These are phyloP conservation scores for Leuciscus idus DNA, from an alignment of 2,113 vertebrate species.

Conservation along the genomic window DNA sequence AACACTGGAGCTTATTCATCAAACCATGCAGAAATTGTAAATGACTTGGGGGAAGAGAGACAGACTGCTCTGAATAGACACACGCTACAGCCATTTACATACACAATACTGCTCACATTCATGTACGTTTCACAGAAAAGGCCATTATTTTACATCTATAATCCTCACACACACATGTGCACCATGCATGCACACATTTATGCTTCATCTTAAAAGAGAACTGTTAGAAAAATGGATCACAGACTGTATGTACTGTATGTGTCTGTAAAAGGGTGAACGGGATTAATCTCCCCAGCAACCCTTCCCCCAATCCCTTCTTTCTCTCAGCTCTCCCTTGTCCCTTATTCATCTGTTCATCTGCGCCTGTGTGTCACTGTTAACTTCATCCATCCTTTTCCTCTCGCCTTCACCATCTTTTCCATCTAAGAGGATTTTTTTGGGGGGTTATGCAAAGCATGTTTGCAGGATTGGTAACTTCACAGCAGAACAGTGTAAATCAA, in stretches of 20 bases:
- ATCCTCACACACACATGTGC: not conserved
- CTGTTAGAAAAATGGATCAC: not conserved
- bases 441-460: constrained; percentile 12
- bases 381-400: constrained; percentile 23
- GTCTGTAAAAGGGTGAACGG: constrained; percentile 14
- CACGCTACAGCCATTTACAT: not conserved
- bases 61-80: constrained; percentile 44
- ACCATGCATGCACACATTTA: not conserved
- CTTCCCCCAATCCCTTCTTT: constrained; percentile 36
- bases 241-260: not conserved
- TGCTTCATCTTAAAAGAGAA: not conserved
- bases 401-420: not conserved
- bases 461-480: not conserved
- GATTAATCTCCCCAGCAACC: constrained; percentile 20
- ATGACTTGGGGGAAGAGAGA: constrained; percentile 48
- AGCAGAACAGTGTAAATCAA: constrained; percentile 25
- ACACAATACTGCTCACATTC: constrained; percentile 3
- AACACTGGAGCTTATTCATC: constrained; percentile 38
- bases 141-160: constrained; percentile 8
- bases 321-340: not conserved
- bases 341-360: constrained; percentile 20
- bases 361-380: constrained; percentile 31
- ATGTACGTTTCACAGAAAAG: constrained; percentile 22
- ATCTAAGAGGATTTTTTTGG: not conserved
- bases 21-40: constrained; percentile 51